These are phyloP conservation scores for Ischnus inquisitorius DNA, from an alignment of 2,888 invertebrate genomes.

Conservation along the genomic window DNA sequence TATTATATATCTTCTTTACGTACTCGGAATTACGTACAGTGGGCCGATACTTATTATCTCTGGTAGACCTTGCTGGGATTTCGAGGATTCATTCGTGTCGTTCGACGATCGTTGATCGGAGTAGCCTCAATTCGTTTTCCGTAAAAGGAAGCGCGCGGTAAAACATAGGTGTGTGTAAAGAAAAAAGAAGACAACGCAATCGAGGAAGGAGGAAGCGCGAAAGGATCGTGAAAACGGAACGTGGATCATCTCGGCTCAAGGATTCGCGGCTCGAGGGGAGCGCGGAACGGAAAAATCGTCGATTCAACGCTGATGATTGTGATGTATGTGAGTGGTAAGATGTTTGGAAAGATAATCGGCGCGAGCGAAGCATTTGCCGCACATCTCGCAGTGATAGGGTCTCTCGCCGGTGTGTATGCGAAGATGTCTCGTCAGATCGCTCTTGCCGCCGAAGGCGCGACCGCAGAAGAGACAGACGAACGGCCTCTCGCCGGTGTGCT, in stretches of 20 bases:
- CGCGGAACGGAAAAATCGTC: neutral
- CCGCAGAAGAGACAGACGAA: conserved; percentile 96
- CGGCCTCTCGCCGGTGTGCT: conserved; percentile 95
- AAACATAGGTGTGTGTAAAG: neutral
- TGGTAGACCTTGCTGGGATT: neutral
- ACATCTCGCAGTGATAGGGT: conserved; percentile 96
- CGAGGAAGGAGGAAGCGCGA: neutral
- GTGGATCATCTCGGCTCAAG: neutral
- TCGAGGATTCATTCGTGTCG: conserved; percentile 7
- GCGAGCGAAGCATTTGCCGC: conserved; percentile 96
- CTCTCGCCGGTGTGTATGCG: conserved; percentile 96
- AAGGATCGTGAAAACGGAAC: neutral
- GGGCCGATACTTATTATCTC: neutral
- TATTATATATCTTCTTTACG: conserved; percentile 1
- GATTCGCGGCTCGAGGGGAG: neutral
- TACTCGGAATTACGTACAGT: neutral
- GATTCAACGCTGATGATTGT: conserved; percentile 89
- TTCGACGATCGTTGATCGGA: neutral
- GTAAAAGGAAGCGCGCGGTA: conserved; percentile 49
- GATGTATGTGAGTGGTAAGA: conserved; percentile 95
- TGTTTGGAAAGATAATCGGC: conserved; percentile 97
- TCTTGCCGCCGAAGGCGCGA: conserved; percentile 95
- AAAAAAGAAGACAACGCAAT: conserved; percentile 9
- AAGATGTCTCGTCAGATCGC: conserved; percentile 94
- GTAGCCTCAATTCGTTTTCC: neutral